Evolutionary conservation across 2,113 vertebrate genomes (phyloP).

Genomic region (Eurypyga helias): DNA sequence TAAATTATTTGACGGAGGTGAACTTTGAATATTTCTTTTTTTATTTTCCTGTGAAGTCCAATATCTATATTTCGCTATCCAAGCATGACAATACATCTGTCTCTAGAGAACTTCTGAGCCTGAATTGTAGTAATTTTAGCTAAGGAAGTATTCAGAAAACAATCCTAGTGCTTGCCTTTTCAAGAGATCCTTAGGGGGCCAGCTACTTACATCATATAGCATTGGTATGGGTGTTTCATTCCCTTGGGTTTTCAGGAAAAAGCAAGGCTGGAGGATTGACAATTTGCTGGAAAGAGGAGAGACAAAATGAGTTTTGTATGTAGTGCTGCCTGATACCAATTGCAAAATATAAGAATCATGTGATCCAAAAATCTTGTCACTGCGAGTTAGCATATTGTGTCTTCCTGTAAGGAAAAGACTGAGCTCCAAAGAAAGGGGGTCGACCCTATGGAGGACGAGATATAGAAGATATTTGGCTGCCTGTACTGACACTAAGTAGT

Average conservation of each 20-base stretch:
- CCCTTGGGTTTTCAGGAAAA: conserved; percentile 28
- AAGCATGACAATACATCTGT: conserved; percentile 25
- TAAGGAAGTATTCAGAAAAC: conserved; percentile 18
- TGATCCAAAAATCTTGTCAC: neutral
- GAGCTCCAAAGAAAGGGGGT: neutral
- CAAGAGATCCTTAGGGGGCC: neutral
- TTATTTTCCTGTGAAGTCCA: conserved; percentile 21
- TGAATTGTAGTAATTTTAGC: conserved; percentile 3
- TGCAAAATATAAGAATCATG: neutral
- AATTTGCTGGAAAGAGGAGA: conserved; percentile 14
- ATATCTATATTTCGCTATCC: conserved; percentile 40
- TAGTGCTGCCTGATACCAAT: neutral
- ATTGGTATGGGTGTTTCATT: neutral
- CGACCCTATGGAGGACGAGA: neutral
- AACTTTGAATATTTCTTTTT: conserved; percentile 21
- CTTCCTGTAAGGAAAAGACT: neutral
- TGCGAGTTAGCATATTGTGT: neutral
- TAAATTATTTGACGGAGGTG: conserved; percentile 13
- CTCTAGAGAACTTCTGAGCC: conserved; percentile 39
- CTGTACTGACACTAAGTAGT: conserved; percentile 44
- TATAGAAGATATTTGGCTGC: conserved; percentile 42
- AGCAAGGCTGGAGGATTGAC: neutral
- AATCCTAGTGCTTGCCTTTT: conserved; percentile 8
- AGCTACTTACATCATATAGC: neutral
- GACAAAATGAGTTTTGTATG: neutral